These are phyloP conservation scores for Bilobella aurantiaca DNA, from an alignment of 1,140 invertebrate genomes.

Conservation along the genomic window DNA sequence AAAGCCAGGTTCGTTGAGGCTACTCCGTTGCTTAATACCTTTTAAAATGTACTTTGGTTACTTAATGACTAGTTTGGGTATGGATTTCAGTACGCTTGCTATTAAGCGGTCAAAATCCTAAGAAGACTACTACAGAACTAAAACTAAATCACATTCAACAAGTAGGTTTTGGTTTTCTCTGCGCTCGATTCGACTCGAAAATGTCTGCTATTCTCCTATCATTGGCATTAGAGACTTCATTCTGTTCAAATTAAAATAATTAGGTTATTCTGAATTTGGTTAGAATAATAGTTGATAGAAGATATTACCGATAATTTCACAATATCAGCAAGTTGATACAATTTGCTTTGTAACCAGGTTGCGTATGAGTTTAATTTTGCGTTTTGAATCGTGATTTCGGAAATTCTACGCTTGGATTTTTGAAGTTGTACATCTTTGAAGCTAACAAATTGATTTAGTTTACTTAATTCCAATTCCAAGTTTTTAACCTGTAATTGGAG, in stretches of 20 bases:
- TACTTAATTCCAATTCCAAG: neutral
- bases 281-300: neutral
- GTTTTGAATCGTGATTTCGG: neutral
- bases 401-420: neutral
- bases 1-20: too few species aligned
- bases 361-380: neutral
- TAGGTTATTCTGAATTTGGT: neutral
- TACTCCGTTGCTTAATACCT: too few species aligned
- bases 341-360: neutral
- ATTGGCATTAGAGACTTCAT: neutral
- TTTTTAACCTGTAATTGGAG: too few species aligned
- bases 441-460: neutral
- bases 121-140: too few species aligned
- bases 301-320: neutral
- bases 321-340: neutral
- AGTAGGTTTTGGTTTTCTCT: too few species aligned
- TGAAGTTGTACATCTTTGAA: neutral
- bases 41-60: too few species aligned
- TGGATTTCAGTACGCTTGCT: too few species aligned
- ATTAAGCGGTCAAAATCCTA: too few species aligned
- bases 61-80: too few species aligned
- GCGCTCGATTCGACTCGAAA: neutral
- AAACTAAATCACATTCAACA: too few species aligned
- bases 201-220: neutral
- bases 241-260: neutral